Conservation (phyloP, 2,888 invertebrate genomes). For the Augiades crinisus region DNA sequence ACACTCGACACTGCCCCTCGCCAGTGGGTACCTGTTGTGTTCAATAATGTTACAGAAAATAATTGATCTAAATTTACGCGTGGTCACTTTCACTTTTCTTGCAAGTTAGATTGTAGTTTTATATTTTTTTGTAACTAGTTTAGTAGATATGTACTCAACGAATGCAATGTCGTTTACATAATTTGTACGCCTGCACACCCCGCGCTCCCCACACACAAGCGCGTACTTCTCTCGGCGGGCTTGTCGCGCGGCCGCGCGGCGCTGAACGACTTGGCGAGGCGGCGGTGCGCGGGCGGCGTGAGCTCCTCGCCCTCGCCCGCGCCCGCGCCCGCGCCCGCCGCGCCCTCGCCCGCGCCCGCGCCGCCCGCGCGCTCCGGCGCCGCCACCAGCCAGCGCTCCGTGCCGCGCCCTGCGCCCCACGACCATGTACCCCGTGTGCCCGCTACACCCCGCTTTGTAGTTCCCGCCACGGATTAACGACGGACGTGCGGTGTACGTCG, state of each 20-base stretch:
- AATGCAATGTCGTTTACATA: no score
- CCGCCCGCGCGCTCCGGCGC: conserved; percentile 48
- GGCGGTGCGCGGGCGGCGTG: conserved; percentile 92
- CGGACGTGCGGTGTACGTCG: no score
- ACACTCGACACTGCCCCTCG: no score
- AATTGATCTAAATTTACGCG: no score
- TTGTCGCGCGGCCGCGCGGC: conserved; percentile 79
- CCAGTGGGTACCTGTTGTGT: no score
- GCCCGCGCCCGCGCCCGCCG: conserved; percentile 48
- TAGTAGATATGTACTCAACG: no score
- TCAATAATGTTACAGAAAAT: no score
- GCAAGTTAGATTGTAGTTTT: no score
- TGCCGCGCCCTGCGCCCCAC: conserved; percentile 49
- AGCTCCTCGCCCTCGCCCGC: conserved; percentile 83
- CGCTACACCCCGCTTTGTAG: no score
- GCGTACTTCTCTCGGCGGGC: conserved; percentile 58
- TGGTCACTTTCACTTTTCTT: no score
- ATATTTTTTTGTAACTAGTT: no score
- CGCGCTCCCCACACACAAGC: neutral
- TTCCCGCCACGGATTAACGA: no score
- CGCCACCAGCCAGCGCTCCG: conserved; percentile 52
- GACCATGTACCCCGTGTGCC: neutral
- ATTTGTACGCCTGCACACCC: neutral
- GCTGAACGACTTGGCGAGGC: conserved; percentile 96
- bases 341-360: conserved; percentile 45